phyloP scores from a whole-genome alignment of 2,113 vertebrate genomes.

The Isurus oxyrinchus region DNA sequence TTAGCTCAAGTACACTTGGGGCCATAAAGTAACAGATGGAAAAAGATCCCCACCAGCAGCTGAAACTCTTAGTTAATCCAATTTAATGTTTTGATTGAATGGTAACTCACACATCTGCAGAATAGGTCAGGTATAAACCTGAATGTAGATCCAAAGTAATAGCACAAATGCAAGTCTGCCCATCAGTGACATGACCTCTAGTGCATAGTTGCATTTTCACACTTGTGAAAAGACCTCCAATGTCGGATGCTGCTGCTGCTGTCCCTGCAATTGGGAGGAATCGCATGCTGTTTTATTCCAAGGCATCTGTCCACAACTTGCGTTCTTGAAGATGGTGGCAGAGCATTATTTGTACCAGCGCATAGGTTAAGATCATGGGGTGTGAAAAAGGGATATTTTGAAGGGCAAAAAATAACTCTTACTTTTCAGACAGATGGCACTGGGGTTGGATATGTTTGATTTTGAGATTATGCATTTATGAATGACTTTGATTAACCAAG shows the following conservation, averaged over 20 bases:
- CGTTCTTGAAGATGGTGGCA: neutral
- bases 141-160: neutral
- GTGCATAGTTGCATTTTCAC: neutral
- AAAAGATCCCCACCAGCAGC: neutral
- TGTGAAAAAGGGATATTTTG: neutral
- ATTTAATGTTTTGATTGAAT: neutral
- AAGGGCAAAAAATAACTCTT: neutral
- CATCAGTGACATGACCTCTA: neutral
- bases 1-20: no score
- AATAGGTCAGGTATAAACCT: neutral
- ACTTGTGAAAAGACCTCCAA: no score
- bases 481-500: neutral
- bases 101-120: neutral
- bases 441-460: neutral
- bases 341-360: neutral
- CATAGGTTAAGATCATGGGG: neutral
- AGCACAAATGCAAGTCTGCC: neutral
- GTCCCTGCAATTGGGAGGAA: neutral
- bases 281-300: neutral
- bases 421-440: neutral
- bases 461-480: neutral
- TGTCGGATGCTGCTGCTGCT: neutral
- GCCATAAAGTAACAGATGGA: neutral
- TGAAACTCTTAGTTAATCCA: neutral
- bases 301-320: no score